Evolutionary conservation across 2,888 invertebrate species (phyloP), one percentile per base, ranked within the genome.

Genomic region (Toxonevra muliebris): DNA sequence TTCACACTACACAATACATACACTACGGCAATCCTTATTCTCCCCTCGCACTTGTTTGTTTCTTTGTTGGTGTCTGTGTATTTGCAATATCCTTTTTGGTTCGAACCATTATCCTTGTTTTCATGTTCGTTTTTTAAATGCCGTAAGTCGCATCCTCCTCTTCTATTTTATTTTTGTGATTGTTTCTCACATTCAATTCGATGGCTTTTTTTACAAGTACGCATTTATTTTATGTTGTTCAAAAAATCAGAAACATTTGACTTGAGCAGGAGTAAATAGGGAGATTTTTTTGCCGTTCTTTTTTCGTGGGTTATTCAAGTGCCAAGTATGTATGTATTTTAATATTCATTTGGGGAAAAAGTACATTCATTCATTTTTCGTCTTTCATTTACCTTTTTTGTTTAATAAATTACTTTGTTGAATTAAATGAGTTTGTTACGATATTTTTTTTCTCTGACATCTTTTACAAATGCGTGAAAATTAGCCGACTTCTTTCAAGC

Each of bases 301-400:
- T 42, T 9, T 2, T 20, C 52, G 11, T 20, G 15, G n/a, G 20
- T 13, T 30, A 48, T 55, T 52, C 19, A 42, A 62, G 60, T 43
- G 60, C 62, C 60, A 48, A n/a, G 30, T 30, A 30, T 30, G 30
- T 30, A 30, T 30, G 53, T 8, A 75, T 80, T 81, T 81, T 80
- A 79, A 80, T 79, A 82, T 79, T 76, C 81, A 79, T 79, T 79
- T 79, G 82, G 82, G 82, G 78, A 75, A 78, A 72, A 78, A 30
- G 30, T 4, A 30, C 3, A 30, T 79, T 77, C 68, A 74, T 69
- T 63, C 67, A 41, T 69, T 30, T 30, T 7, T 30, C 30, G 3
- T 30, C 30, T 30, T 30, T 4, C 30, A 30, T 30, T 70, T 68
- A 65, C 66, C 58, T 61, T 65, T 67, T 67, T 65, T 66, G 11